Base-by-base conservation (phyloP, 2,888 invertebrate species). In the Drosophila peninsularis region DNA sequence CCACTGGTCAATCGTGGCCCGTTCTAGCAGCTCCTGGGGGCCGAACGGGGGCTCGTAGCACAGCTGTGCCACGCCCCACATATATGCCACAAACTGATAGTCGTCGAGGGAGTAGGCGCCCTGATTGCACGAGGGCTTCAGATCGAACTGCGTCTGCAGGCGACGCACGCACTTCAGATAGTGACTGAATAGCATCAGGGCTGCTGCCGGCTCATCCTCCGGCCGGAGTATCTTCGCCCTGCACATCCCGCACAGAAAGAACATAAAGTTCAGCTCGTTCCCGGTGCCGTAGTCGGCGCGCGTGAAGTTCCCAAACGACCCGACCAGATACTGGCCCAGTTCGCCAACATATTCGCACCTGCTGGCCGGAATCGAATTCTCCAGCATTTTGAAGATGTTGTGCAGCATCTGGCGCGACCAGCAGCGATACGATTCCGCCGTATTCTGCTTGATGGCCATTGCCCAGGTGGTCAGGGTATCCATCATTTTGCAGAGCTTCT, bases 101-200 rank as follows among this genome's bases (percentile, higher is more conserved):
- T 99, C 99, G 93, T 99, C 99, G 58, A 99, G 94, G 88, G 98
- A 98, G 97, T 99, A 99, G 19, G 99, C 99, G 2, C 99, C 99
- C 89, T 99, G 98, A 91, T 98, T 98, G 11, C 99, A 99, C 0
- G 99, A 99, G 9, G 99, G 99, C 93, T 99, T 99, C 97, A 99
- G 98, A 79, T 97, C 94, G 91, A 99, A 99, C 1, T 94, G 95
- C 69, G 94, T 93, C 92, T 99, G 99, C 60, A 99, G 93, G 88
- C 95, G 96, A 66, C 99, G 94, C 34, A 95, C 96, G 71, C 99
- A 93, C 45, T 94, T 93, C 75, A 99, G 91, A 92, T 99, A 99
- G 82, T 97, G 96, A 80, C 84, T 88, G 60, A 92, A 93, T 0
- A 92, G 73, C 34, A 88, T 67, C 14, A 93, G 52, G 0, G 96